phyloP scores from a whole-genome alignment of 2,797 vertebrate species.

The Eutrigla gurnardus region DNA sequence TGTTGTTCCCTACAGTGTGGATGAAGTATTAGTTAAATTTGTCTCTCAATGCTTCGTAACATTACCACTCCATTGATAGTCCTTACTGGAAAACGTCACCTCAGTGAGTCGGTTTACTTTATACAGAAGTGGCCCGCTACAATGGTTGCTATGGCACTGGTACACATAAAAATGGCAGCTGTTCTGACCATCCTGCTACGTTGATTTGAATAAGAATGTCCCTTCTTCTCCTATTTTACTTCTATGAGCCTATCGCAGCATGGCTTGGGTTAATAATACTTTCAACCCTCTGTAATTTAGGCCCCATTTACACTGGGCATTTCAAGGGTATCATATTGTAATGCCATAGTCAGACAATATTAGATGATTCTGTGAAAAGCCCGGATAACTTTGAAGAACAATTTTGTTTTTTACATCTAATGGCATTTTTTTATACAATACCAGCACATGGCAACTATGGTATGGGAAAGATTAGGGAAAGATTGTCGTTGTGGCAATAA shows the following conservation, averaged over 20 bases:
- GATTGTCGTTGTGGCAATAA: slow-evolving; percentile 23
- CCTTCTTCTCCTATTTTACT: no score
- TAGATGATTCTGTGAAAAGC: background rate
- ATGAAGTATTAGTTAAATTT: no score
- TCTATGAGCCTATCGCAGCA: slow-evolving; percentile 8
- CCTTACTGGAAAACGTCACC: no score
- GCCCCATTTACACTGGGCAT: slow-evolving; percentile 3
- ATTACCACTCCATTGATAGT: no score
- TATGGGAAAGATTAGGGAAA: background rate
- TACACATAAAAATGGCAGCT: no score
- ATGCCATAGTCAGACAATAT: background rate
- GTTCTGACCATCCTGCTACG: no score
- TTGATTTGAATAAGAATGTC: no score
- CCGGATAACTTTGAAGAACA: background rate
- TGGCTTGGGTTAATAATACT: background rate
- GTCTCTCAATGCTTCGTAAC: no score
- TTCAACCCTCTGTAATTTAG: background rate
- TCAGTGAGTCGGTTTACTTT: no score
- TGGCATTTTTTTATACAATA: background rate
- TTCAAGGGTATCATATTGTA: background rate
- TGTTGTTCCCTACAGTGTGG: no score
- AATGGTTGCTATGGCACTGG: no score
- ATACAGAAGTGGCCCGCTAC: no score
- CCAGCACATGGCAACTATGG: background rate
- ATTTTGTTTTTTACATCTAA: background rate